Base-by-base conservation (phyloP, 2,797 vertebrate genomes). In the Mormyrus hasselquistii region DNA sequence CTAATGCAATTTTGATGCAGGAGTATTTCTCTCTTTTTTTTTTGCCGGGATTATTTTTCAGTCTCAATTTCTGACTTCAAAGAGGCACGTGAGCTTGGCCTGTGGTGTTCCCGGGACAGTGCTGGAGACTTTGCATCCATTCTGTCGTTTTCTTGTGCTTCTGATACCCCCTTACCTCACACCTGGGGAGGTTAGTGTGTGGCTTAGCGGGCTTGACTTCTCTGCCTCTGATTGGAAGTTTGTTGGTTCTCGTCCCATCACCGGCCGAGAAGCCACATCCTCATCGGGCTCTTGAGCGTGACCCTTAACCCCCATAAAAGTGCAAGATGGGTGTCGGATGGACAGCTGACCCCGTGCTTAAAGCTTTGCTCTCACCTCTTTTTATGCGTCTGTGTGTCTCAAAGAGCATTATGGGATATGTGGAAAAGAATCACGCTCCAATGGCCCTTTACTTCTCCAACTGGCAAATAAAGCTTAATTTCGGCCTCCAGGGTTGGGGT, bases 1-100 rank as follows among this genome's bases (percentile, higher is more conserved):
- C 92, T 94, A 92, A 94, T 95, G 92, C 93, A 91, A 93, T 91
- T 95, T 95, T 95, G 92, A 95, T 95, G 94, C 92, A 89, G 92
- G 91, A 93, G 94, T 94, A 94, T 95, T 94, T 95, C 93, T 92
- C 90, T 93, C 69, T 49, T 9, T 90, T 41, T 16, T 90, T 96
- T 95, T 94, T 93, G 93, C 90, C 83, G 92, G 87, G 95, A 95
- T 96, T 96, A 94, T 90, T 69, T 95, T 94, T 92, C 92, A 85
- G 92, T 91, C 93, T 95, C 92, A 14, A 12, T 95, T 95, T 95
- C 92, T 92, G 69, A 93, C 94, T 94, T 95, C 94, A 95, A 95
- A 95, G 94, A 89, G 50, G 73, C 92, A 92, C 93, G 92, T 93
- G 93, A 93, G 91, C 92, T 91, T 91, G 86, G 92, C 93, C 92